Percentiles rank a stretch among this genome's conserved stretches.
These are phyloP conservation scores for Malurus alboscapulatus DNA, from an alignment of 2,113 vertebrate genomes.

Conservation along the genomic window DNA sequence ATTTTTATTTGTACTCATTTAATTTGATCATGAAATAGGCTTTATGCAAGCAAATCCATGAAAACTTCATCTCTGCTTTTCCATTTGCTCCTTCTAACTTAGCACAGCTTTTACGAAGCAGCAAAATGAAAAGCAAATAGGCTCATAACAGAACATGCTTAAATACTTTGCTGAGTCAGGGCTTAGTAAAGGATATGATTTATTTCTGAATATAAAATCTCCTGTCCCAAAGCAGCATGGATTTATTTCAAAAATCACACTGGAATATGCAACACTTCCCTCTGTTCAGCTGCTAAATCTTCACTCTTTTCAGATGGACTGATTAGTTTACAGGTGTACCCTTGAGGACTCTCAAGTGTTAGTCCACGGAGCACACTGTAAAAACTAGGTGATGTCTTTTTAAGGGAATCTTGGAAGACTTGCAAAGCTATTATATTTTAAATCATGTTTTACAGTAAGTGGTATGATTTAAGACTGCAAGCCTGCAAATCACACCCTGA, in stretches of 20 bases:
- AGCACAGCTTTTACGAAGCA: neutral
- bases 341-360: neutral
- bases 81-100: neutral
- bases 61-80: neutral
- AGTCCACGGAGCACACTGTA: neutral
- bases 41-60: neutral
- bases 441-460: slow-evolving; percentile 1
- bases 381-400: neutral
- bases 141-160: neutral
- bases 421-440: neutral
- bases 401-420: neutral
- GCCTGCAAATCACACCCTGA: neutral
- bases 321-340: neutral
- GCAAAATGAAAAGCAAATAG: neutral
- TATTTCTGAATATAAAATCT: slow-evolving; percentile 2
- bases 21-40: neutral
- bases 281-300: neutral
- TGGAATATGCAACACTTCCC: neutral
- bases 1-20: neutral
- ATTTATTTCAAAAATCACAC: neutral
- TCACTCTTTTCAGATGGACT: neutral
- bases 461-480: neutral
- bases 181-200: neutral
- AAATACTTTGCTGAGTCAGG: slow-evolving; percentile 6
- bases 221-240: neutral